phyloP scores from a whole-genome alignment of 2,888 invertebrate genomes.

The Beris morrisii region DNA sequence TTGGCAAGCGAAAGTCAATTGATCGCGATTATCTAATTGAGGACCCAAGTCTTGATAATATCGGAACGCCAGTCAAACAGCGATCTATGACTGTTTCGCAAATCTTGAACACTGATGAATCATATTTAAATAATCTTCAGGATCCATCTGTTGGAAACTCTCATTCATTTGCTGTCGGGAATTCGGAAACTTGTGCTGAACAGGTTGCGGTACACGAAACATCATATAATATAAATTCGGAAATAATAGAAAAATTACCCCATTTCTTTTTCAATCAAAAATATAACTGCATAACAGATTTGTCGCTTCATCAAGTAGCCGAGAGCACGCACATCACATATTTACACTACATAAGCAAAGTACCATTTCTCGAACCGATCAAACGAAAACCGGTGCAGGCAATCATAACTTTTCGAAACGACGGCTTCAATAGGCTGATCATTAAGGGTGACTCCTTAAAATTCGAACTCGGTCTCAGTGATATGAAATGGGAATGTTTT shows the following conservation, averaged over 20 bases:
- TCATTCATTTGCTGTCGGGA: too few species aligned
- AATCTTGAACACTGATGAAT: slow-evolving; percentile 13
- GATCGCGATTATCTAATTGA: slow-evolving; percentile 9
- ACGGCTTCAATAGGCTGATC: slow-evolving; percentile 6
- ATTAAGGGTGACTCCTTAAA: slow-evolving; percentile 7
- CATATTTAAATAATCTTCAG: neutral
- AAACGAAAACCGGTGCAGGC: slow-evolving; percentile 5
- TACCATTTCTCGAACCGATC: neutral
- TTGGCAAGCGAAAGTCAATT: too few species aligned
- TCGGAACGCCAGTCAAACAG: neutral
- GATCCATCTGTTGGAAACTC: too few species aligned
- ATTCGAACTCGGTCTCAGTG: slow-evolving; percentile 19
- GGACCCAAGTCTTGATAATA: neutral
- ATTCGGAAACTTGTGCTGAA: too few species aligned
- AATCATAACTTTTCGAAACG: slow-evolving; percentile 13
- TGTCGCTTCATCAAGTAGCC: slow-evolving; percentile 4
- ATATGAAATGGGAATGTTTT: slow-evolving; percentile 26
- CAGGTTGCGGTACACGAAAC: too few species aligned
- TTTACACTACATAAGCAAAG: slow-evolving; percentile 1
- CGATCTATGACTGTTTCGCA: slow-evolving; percentile 4
- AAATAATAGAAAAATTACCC: too few species aligned
- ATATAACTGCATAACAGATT: slow-evolving; percentile 12
- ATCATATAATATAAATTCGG: too few species aligned
- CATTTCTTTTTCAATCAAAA: neutral
- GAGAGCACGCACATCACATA: neutral